Percentiles rank a stretch among this genome's conserved stretches.
phyloP scores from a whole-genome alignment of 30 jellyfish, hydroid and myxozoan genomes.

The Phacellophora camtschatica region DNA sequence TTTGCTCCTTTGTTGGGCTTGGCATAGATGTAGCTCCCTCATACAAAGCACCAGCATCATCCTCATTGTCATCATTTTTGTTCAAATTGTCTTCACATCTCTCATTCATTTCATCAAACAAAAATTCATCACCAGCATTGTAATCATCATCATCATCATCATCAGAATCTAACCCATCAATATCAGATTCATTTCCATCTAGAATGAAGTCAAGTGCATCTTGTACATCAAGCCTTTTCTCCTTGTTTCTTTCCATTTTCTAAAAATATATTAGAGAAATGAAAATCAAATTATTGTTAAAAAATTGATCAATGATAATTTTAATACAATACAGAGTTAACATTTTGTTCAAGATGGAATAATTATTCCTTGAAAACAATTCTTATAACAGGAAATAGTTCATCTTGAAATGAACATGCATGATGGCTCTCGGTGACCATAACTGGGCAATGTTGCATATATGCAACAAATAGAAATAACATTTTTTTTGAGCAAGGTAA shows the following conservation, averaged over 20 bases:
- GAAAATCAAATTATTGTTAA: neutral
- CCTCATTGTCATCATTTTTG: neutral
- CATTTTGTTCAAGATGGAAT: neutral
- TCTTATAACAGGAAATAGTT: too few relatives aligned
- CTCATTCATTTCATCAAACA: too few relatives aligned
- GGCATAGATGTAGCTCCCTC: neutral
- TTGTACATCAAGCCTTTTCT: neutral
- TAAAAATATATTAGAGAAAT: neutral
- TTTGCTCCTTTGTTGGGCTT: neutral
- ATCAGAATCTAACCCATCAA: neutral
- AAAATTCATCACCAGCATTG: neutral
- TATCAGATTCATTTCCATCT: constrained; percentile 20
- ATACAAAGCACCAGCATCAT: neutral
- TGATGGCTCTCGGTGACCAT: too few relatives aligned
- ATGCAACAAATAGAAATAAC: neutral
- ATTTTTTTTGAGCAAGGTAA: neutral
- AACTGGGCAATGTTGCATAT: neutral
- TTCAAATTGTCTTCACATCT: neutral
- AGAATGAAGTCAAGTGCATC: neutral
- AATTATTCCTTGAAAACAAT: neutral
- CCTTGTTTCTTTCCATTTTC: neutral
- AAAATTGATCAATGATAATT: too few relatives aligned
- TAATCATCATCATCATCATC: neutral
- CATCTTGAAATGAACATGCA: too few relatives aligned
- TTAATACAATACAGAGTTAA: too few relatives aligned